Conservation (phyloP, 2,888 invertebrate genomes). For the Drosophila neoperkinsi region DNA sequence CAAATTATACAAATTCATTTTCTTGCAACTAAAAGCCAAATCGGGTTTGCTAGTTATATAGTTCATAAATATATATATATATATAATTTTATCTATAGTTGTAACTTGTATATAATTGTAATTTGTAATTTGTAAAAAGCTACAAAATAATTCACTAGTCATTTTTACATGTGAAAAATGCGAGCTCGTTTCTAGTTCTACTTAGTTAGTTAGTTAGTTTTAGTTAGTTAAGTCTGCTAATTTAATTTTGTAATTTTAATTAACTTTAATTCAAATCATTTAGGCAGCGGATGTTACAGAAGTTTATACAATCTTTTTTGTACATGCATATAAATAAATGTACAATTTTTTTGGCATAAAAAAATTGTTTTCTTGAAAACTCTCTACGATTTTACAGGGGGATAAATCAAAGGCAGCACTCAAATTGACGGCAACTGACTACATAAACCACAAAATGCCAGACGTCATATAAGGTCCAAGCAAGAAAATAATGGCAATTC, state of each 20-base stretch:
- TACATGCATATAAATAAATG: slow-evolving; percentile 48
- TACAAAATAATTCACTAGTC: slow-evolving; percentile 81
- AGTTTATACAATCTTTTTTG: slow-evolving; percentile 33
- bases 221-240: slow-evolving; percentile 48
- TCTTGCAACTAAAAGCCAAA: slow-evolving; percentile 72
- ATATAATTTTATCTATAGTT: slow-evolving; percentile 8
- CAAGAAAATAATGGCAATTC: slow-evolving; percentile 15
- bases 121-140: slow-evolving; percentile 48
- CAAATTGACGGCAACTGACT: slow-evolving; percentile 5
- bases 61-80: slow-evolving; percentile 5
- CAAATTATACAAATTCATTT: slow-evolving; percentile 49
- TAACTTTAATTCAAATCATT: slow-evolving; percentile 20
- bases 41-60: slow-evolving; percentile 69
- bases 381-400: slow-evolving; percentile 7
- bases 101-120: slow-evolving; percentile 52
- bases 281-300: slow-evolving; percentile 56
- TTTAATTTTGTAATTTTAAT: slow-evolving; percentile 30
- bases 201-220: slow-evolving; percentile 31
- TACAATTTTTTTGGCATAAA: slow-evolving; percentile 23
- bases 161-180: slow-evolving; percentile 83
- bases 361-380: neutral
- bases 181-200: slow-evolving; percentile 76
- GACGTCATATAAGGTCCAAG: slow-evolving; percentile 29
- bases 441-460: slow-evolving; percentile 21
- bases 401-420: slow-evolving; percentile 38